Conservation (phyloP, 2,797 vertebrate genomes). For the Lacerta bilineata region DNA sequence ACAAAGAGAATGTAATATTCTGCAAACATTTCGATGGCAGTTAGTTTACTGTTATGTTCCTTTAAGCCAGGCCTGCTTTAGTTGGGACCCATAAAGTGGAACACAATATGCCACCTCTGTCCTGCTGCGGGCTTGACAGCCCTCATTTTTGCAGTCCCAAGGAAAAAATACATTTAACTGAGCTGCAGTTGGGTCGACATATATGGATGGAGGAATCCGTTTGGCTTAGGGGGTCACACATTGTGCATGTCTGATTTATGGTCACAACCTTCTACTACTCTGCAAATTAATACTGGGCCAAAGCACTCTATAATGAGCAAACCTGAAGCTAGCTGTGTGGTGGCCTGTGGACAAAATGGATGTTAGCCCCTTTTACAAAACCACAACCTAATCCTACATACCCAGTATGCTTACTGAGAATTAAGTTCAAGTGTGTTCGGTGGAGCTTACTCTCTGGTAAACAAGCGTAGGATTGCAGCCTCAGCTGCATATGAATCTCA, state of each 20-base stretch:
- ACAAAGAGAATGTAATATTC: background rate
- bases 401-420: background rate
- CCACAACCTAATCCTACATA: background rate
- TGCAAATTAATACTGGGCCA: background rate
- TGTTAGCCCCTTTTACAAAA: background rate
- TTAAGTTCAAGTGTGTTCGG: background rate
- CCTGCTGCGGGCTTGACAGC: background rate
- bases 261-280: background rate
- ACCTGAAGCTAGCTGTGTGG: background rate
- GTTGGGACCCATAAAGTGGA: background rate
- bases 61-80: background rate
- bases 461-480: background rate
- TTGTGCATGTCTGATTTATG: background rate
- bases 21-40: background rate
- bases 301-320: background rate
- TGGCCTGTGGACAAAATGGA: background rate
- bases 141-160: background rate
- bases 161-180: background rate
- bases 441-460: background rate
- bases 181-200: background rate
- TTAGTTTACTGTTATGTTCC: background rate
- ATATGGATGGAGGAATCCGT: background rate
- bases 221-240: background rate
- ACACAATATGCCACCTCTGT: background rate
- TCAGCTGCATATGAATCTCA: background rate